A percentile compares a stretch with the other conserved stretches of the same genome.
phyloP scores from a whole-genome alignment of 2,113 vertebrate genomes.

The Rhizomys pruinosus region DNA sequence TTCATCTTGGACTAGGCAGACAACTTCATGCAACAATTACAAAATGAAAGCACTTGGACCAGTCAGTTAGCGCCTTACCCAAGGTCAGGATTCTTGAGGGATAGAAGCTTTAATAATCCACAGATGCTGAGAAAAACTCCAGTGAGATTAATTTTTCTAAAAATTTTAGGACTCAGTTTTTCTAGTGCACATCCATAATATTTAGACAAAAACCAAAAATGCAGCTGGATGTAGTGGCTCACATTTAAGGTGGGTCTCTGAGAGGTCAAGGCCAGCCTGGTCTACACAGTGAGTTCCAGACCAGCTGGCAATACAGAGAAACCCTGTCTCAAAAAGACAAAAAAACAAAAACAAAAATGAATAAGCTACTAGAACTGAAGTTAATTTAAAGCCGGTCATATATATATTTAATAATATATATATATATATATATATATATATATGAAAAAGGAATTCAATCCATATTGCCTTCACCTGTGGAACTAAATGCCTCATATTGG shows the following conservation, averaged over 20 bases:
- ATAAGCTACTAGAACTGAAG: constrained; percentile 55
- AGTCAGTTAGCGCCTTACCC: background rate
- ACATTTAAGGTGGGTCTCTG: too few relatives aligned
- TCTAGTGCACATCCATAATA: constrained; percentile 34
- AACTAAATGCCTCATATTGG: background rate
- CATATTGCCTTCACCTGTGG: background rate
- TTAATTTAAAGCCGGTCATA: too few relatives aligned
- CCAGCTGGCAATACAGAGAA: too few relatives aligned
- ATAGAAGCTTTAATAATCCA: background rate
- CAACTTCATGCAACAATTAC: background rate
- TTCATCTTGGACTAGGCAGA: background rate
- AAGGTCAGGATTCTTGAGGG: background rate
- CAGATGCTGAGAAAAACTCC: constrained; percentile 25
- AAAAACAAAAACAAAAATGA: constrained; percentile 23
- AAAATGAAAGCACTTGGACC: constrained; percentile 38
- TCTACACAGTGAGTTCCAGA: too few relatives aligned
- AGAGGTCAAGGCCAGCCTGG: too few relatives aligned
- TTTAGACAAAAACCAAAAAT: background rate
- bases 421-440: background rate
- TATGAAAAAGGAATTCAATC: constrained; percentile 54
- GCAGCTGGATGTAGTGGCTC: too few relatives aligned
- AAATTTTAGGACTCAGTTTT: background rate
- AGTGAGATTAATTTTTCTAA: constrained; percentile 36
- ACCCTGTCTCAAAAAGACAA: too few relatives aligned
- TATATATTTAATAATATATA: too few relatives aligned